phyloP scores from a whole-genome alignment of 2,888 invertebrate species.

The Papilio demoleus region DNA sequence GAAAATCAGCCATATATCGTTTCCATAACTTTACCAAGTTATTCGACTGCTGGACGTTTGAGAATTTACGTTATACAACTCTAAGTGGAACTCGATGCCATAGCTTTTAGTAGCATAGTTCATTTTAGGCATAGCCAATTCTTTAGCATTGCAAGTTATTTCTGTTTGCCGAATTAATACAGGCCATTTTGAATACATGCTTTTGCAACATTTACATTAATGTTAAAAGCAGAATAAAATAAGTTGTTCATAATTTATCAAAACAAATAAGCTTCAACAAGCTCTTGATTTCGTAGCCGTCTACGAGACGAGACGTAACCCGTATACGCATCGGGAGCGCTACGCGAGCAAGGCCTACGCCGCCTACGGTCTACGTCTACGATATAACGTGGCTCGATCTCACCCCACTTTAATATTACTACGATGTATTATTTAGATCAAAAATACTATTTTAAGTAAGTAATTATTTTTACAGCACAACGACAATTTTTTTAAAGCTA shows the following conservation, averaged over 20 bases:
- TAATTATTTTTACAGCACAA: too few relatives aligned
- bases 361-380: constrained; percentile 37
- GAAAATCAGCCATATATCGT: too few relatives aligned
- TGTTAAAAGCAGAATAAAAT: too few relatives aligned
- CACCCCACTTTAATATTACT: constrained; percentile 16
- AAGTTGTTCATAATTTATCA: too few relatives aligned
- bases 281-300: constrained; percentile 7
- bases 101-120: too few relatives aligned
- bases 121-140: too few relatives aligned
- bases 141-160: not conserved
- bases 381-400: constrained; percentile 48
- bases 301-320: constrained; percentile 30
- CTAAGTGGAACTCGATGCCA: too few relatives aligned
- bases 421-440: too few relatives aligned
- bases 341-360: constrained; percentile 32
- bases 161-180: not conserved
- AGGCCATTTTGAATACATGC: not conserved
- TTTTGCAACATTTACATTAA: too few relatives aligned
- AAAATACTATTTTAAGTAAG: too few relatives aligned
- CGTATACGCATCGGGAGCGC: constrained; percentile 25
- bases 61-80: not conserved
- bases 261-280: not conserved
- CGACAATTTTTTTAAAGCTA: too few relatives aligned
- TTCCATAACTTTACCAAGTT: too few relatives aligned
- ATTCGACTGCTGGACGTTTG: not conserved